These are phyloP conservation scores for Geococcyx californianus DNA, from an alignment of 2,113 vertebrate genomes.

Conservation along the genomic window DNA sequence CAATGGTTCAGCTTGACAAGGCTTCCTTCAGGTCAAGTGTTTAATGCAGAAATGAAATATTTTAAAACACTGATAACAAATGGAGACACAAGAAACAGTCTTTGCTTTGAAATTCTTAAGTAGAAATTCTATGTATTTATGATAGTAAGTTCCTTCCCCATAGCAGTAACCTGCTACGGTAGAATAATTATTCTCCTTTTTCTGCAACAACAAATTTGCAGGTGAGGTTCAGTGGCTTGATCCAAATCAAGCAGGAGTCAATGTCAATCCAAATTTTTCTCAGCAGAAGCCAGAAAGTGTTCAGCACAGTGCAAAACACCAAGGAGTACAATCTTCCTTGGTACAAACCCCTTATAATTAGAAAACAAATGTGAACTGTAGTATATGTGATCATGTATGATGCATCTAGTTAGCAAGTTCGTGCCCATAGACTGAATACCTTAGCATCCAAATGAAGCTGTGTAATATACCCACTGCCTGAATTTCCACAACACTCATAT, in stretches of 20 bases:
- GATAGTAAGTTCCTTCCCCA: constrained; percentile 25
- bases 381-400: not conserved
- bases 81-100: not conserved
- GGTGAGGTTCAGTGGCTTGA: constrained; percentile 32
- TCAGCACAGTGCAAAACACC: not conserved
- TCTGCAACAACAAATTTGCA: constrained; percentile 36
- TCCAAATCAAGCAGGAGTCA: constrained; percentile 3
- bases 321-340: not conserved
- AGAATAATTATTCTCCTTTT: constrained; percentile 37
- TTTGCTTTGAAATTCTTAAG: not conserved
- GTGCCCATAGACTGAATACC: not conserved
- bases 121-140: not conserved
- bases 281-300: not conserved
- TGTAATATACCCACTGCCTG: not conserved
- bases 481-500: not conserved
- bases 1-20: not conserved
- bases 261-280: constrained; percentile 34
- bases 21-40: not conserved
- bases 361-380: not conserved
- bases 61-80: not conserved
- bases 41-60: not conserved
- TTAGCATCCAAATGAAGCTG: not conserved
- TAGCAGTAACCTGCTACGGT: constrained; percentile 24
- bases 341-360: not conserved
- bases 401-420: not conserved